Percentiles rank a stretch among this genome's conserved stretches.
phyloP scores from a whole-genome alignment of 2,113 vertebrate species.

The Pluvialis apricaria region DNA sequence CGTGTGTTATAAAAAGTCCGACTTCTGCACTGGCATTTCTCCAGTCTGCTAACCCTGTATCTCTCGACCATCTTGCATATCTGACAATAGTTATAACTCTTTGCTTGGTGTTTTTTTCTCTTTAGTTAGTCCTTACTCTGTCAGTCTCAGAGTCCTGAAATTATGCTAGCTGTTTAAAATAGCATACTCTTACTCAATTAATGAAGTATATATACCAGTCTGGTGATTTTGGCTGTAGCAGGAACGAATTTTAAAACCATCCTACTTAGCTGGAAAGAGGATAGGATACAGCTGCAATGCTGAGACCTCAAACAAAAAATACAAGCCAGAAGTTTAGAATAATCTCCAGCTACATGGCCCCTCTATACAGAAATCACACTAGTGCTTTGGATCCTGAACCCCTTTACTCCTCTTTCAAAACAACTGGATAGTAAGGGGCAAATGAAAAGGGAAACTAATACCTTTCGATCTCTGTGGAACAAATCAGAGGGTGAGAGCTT shows the following conservation, averaged over 20 bases:
- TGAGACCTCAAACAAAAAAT: neutral
- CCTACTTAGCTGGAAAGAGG: neutral
- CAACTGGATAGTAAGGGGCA: neutral
- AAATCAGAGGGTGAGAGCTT: neutral
- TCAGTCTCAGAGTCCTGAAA: neutral
- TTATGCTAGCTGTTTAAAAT: neutral
- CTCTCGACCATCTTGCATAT: neutral
- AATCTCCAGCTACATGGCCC: neutral
- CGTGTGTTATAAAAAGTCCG: neutral
- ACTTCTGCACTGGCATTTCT: neutral
- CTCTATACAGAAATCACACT: neutral
- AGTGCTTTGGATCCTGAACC: neutral
- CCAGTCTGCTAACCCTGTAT: neutral
- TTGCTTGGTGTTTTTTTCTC: neutral
- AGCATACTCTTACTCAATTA: neutral
- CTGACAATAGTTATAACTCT: neutral
- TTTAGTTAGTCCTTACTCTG: neutral
- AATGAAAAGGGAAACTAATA: neutral
- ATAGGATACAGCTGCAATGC: neutral
- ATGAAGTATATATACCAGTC: neutral
- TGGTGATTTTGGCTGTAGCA: neutral
- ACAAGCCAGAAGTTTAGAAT: neutral
- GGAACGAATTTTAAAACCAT: neutral
- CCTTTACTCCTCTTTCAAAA: neutral
- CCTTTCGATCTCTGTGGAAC: neutral